Percentiles rank a stretch among this genome's conserved stretches.
Evolutionary conservation across 1,140 invertebrate species (phyloP).

Genomic region (Drosophila melanica): DNA sequence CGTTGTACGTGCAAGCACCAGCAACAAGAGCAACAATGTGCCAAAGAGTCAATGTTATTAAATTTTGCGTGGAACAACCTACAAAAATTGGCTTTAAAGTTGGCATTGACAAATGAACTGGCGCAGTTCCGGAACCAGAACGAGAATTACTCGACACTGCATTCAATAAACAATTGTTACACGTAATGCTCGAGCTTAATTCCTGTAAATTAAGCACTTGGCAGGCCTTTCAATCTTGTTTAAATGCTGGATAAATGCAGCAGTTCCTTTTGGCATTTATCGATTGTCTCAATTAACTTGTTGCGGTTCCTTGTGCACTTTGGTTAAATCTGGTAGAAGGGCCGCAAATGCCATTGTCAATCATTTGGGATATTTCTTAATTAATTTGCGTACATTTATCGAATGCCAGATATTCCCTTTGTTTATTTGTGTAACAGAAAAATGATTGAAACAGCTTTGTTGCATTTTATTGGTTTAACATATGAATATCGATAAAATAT

Average conservation of each 20-base stretch:
- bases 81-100: conserved; percentile 37
- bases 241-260: conserved; percentile 30
- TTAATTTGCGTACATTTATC: neutral
- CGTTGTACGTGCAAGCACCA: conserved; percentile 19
- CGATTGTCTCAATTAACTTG: conserved; percentile 31
- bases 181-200: conserved; percentile 38
- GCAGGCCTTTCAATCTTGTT: conserved; percentile 18
- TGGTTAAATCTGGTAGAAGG: neutral
- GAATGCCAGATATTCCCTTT: neutral
- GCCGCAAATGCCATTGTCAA: conserved; percentile 1
- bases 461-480: too few species aligned
- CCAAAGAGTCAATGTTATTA: conserved; percentile 39
- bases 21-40: conserved; percentile 20
- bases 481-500: too few species aligned
- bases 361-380: conserved; percentile 1
- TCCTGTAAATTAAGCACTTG: conserved; percentile 40
- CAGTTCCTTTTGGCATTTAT: conserved; percentile 3
- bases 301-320: conserved; percentile 7
- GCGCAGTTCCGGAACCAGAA: conserved; percentile 17
- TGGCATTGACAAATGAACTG: conserved; percentile 51
- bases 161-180: conserved; percentile 50
- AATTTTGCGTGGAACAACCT: conserved; percentile 27
- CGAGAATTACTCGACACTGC: conserved; percentile 9
- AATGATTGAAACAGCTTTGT: too few species aligned
- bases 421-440: too few species aligned